Evolutionary conservation across 2,888 invertebrate genomes (phyloP), one percentile per base, ranked within the genome.

Genomic region (Phorcus lineatus): DNA sequence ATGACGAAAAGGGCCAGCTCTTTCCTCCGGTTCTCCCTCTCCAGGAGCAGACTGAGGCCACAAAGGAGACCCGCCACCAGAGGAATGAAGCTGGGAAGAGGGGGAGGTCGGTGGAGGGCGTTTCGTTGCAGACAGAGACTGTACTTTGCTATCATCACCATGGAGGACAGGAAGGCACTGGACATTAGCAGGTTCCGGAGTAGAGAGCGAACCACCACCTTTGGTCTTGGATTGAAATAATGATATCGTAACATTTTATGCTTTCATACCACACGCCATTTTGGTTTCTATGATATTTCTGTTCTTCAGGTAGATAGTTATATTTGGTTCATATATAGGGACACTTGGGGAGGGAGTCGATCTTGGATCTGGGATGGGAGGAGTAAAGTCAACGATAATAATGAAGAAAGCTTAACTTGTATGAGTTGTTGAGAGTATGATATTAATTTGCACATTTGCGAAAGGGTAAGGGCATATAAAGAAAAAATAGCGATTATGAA

Each of bases 1-100:
- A 90, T 87, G 22, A 88, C 84, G 77, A 90, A 90, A 28, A 90
- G 80, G 0, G 87, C 84, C 13, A 90, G 81, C 81, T 90, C 90
- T 54, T 88, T 87, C n/a, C 89, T 82, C 31, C 89, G 81, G 53
- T 84, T 86, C 7, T 81, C 81, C 22, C 89, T 77, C 79, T 90
- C 89, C 80, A 86, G 87, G 52, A 89, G 82, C 2, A 89, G 84
- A 22, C 86, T 83, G 0, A 89, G 79, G 57, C 89, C 89, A 19
- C 86, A 84, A 0, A 83, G 70, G 19, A 86, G 79, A 7, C 90
- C 90, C 0, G 87, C 89, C 6, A 82, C 52, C 1, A 81, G 84
- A 0, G 89, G 90, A 52, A 90, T 86, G 81, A 86, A 89, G 47
- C 80, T 52, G 9, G 88, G 80, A 24, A 89, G 62, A 4, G 90